Evolutionary conservation across 2,113 vertebrate species (phyloP), one percentile per base, ranked within the genome.

Genomic region (Malurus cyaneus): DNA sequence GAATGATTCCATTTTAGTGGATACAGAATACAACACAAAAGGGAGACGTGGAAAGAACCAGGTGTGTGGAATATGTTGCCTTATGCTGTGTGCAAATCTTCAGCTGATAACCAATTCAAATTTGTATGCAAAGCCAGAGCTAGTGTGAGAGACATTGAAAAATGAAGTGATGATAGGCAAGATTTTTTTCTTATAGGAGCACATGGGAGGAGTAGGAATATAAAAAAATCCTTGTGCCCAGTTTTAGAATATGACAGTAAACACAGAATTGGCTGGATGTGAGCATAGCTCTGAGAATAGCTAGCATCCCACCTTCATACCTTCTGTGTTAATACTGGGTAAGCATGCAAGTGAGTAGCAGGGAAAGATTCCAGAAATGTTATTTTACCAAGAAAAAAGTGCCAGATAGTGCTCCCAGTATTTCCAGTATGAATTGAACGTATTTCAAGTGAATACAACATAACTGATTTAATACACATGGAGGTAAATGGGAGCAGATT

Each of bases 211-310:
- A 80, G 49, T 61, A 92, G 56, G 39, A 94, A 56, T 81, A 70
- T 42, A 54, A 76, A 66, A 89, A 89, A 77, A 47, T 60, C 28
- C 14, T 31, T 29, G 12, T 77, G 13, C 18, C 34, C 19, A 24
- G 26, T 44, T 91, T 81, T 92, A 79, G 47, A 86, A 62, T 83
- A 92, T 74, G 65, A 69, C 74, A 79, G 83, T 86, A 91, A 92
- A 92, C 74, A 92, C 24, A 59, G 81, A 86, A 74, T 18, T 91
- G 80, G n/a, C 70, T 94, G 92, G 76, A 77, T 80, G 36, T 32
- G 44, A 92, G 66, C 29, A 85, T 86, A 82, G 54, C 67, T 93
- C 84, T 84, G 59, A 60, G 70, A 91, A 54, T 67, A 72, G 57
- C 67, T 70, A 49, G 32, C 69, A 47, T 88, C 36, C 79, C 61